Evolutionary conservation across 2,113 vertebrate genomes (phyloP).

Genomic region (Equus quagga): DNA sequence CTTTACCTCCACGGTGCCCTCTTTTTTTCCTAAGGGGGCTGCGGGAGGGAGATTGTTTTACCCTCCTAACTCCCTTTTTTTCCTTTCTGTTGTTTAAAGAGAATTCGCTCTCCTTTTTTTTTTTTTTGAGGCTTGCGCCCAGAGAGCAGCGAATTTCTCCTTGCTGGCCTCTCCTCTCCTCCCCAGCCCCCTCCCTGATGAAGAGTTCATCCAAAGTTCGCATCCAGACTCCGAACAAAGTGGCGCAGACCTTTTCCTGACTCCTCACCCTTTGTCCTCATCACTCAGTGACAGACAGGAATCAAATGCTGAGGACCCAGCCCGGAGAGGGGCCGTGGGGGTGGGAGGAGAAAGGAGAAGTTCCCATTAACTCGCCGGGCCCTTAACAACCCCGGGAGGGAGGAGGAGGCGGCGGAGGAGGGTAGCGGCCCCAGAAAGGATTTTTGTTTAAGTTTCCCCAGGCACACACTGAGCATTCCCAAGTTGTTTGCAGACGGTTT

Average conservation of each 20-base stretch:
- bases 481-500: constrained; percentile 39
- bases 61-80: neutral
- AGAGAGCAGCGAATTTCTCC: constrained; percentile 48
- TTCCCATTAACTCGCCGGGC: constrained; percentile 48
- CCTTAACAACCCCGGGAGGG: neutral
- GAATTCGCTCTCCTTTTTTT: neutral
- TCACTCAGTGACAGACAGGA: constrained; percentile 91
- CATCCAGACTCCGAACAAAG: constrained; percentile 94
- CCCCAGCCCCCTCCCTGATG: constrained; percentile 79
- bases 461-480: constrained; percentile 7
- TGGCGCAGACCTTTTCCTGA: constrained; percentile 94
- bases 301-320: constrained; percentile 86
- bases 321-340: constrained; percentile 77
- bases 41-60: neutral
- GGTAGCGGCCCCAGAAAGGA: neutral
- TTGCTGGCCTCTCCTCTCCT: constrained; percentile 80
- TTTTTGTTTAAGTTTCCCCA: constrained; percentile 59
- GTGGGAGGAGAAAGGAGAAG: constrained; percentile 72
- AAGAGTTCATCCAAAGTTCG: constrained; percentile 98
- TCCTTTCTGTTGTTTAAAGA: constrained; percentile 45
- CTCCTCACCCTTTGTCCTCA: constrained; percentile 92
- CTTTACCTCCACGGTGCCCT: neutral
- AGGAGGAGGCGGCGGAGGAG: neutral
- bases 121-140: constrained; percentile 47
- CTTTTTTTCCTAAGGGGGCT: neutral